Evolutionary conservation across 2,113 vertebrate genomes (phyloP), one percentile per base, ranked within the genome.

Genomic region (Zosterops hypoxanthus): DNA sequence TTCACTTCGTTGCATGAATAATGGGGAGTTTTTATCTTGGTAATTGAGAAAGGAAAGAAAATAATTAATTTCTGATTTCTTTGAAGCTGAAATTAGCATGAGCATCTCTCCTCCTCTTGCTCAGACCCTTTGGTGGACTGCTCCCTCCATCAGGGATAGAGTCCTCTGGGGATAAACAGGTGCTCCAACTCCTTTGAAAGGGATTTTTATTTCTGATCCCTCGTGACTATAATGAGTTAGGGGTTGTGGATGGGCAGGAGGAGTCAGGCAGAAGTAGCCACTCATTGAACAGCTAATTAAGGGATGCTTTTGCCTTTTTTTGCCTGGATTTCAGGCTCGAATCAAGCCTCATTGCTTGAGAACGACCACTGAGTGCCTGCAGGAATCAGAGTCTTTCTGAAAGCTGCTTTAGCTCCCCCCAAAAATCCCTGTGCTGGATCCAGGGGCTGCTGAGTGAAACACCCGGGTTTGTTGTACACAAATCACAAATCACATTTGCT

Each of bases 291-390:
- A 77, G 64, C 46, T 86, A 63, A 94, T 94, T 65, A 73, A 70
- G 68, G 60, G 80, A 33, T 88, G 91, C 39, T 94, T 92, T 73
- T 86, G 83, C 59, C 71, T 86, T 86, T 81, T n/a, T 21, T 95
- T 91, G 52, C 28, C 46, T 33, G 17, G 21, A 23, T 92, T 42
- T 77, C 24, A 19, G 70, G 39, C 49, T 95, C 78, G 2, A 14
- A 69, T 52, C 0, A 9, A 86, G 49, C 71, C 29, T 85, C 39
- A 3, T 11, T 72, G 53, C 86, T 83, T 11, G 57, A 31, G 86
- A 73, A 73, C 80, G 60, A 91, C 36, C 76, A 10, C 36, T 24
- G 57, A 46, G 68, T 87, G 5, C 79, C 73, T 64, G 70, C 73
- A 49, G 84, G 39, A 50, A 17, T 20, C 80, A 70, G 56, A 36